Evolutionary conservation across 1,140 invertebrate genomes (phyloP).

Genomic region (Ceratina australensis): DNA sequence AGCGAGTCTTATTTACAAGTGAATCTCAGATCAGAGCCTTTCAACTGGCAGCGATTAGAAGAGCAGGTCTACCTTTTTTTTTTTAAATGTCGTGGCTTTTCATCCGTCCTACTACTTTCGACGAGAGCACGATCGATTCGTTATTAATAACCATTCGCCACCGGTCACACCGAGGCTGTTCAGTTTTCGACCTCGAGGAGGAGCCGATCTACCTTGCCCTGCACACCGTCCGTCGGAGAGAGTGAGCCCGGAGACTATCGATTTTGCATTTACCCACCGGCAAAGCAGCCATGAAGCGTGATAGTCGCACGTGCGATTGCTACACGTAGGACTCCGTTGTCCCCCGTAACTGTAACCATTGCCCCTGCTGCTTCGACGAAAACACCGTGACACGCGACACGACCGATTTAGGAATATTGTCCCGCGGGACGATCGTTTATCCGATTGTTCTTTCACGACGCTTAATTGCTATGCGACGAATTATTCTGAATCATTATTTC

Average conservation of each 20-base stretch:
- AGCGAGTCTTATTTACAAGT: conserved; percentile 10
- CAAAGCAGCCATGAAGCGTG: conserved; percentile 76
- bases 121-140: conserved; percentile 50
- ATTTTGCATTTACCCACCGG: conserved; percentile 74
- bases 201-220: conserved; percentile 67
- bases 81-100: conserved; percentile 34
- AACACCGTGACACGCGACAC: conserved; percentile 22
- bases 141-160: conserved; percentile 69
- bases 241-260: conserved; percentile 67
- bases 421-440: too few species aligned
- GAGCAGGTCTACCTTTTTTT: conserved; percentile 8
- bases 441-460: too few species aligned
- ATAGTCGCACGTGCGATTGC: conserved; percentile 77
- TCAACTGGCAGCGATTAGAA: not conserved
- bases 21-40: not conserved
- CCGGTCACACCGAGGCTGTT: conserved; percentile 59
- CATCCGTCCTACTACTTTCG: conserved; percentile 33
- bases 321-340: conserved; percentile 37
- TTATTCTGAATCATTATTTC: too few species aligned
- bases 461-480: too few species aligned
- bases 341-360: not conserved
- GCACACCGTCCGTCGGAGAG: conserved; percentile 58
- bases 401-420: too few species aligned
- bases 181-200: conserved; percentile 71
- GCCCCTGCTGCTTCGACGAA: too few species aligned